Conservation (phyloP, 2,888 invertebrate species). For the Celastrina argiolus region DNA sequence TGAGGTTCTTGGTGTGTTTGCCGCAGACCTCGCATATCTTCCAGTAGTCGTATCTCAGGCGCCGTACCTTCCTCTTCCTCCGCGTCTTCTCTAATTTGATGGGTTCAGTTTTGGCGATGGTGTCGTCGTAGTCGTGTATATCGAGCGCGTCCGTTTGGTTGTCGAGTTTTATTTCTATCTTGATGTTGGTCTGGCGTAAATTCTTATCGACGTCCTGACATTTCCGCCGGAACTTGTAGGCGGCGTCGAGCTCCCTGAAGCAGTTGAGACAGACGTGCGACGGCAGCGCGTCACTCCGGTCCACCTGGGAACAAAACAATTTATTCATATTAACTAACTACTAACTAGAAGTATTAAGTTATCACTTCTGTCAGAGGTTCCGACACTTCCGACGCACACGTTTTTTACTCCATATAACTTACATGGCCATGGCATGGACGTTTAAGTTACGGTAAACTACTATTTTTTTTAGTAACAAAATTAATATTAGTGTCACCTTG, state of each 20-base stretch:
- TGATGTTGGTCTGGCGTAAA: constrained; percentile 43
- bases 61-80: constrained; percentile 45
- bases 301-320: constrained; percentile 51
- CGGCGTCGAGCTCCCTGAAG: constrained; percentile 58
- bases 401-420: too few species aligned
- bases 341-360: not conserved
- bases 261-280: constrained; percentile 61
- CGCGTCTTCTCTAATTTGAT: constrained; percentile 36
- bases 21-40: constrained; percentile 72
- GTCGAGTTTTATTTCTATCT: constrained; percentile 47
- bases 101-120: constrained; percentile 30
- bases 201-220: constrained; percentile 63
- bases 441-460: too few species aligned
- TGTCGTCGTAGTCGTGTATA: constrained; percentile 42
- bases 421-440: too few species aligned
- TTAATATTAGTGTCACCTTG: too few species aligned
- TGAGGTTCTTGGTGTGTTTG: constrained; percentile 60
- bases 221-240: constrained; percentile 67
- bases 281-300: constrained; percentile 58
- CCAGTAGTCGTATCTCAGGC: constrained; percentile 61
- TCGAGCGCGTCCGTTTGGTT: constrained; percentile 35
- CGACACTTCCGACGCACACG: too few species aligned
- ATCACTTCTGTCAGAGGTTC: too few species aligned
- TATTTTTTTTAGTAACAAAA: too few species aligned
- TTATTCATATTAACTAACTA: not conserved